Conservation (phyloP, 2,113 vertebrate genomes). For the Saguinus midas region DNA sequence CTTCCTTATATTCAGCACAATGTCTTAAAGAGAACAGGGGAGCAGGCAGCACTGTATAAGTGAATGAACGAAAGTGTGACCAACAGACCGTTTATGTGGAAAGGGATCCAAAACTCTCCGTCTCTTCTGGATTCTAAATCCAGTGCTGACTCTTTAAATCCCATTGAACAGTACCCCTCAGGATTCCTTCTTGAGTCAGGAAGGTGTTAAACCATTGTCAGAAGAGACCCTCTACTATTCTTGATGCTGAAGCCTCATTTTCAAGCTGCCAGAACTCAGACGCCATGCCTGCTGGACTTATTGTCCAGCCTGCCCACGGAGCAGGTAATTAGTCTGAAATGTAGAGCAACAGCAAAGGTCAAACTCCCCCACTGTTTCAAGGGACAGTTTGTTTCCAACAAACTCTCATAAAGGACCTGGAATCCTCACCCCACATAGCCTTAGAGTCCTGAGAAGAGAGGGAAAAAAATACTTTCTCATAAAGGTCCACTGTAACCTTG, state of each 20-base stretch:
- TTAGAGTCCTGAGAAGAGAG: background rate
- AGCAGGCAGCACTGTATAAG: rapidly evolving
- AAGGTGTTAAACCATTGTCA: background rate
- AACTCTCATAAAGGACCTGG: background rate
- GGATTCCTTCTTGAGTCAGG: background rate
- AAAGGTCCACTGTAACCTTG: background rate
- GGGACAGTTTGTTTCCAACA: background rate
- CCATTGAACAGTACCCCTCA: background rate
- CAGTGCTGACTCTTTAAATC: background rate
- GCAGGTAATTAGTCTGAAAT: background rate
- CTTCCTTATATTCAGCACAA: background rate
- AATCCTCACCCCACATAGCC: background rate
- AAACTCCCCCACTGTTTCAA: background rate
- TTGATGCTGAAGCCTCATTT: background rate
- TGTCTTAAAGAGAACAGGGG: background rate
- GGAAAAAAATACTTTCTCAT: slow-evolving; percentile 4
- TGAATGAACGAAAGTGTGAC: background rate
- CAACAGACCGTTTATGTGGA: background rate
- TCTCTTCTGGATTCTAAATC: background rate
- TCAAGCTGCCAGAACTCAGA: background rate
- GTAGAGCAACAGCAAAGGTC: background rate
- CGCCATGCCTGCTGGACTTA: background rate
- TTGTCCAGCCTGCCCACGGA: background rate
- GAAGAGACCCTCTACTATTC: background rate
- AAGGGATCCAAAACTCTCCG: background rate